Conservation (phyloP, 2,797 vertebrate genomes). For the Alectoris magna region DNA sequence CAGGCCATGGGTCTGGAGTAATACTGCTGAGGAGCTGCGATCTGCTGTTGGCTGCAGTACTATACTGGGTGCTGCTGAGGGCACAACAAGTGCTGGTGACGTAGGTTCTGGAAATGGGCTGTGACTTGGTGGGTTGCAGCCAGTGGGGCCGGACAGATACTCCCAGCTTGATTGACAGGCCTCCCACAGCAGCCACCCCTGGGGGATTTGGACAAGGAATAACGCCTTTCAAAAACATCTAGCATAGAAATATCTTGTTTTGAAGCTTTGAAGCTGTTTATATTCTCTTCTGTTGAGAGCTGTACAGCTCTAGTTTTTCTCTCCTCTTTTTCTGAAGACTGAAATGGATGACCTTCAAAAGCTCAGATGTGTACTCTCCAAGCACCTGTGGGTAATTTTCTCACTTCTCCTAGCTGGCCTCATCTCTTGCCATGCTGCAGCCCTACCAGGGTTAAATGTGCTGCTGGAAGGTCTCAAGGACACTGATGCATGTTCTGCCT, state of each 20-base stretch:
- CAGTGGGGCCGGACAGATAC: not conserved
- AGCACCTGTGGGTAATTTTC: not conserved
- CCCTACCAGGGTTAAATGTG: slow-evolving; percentile 13
- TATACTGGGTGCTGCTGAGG: not conserved
- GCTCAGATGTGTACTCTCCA: not conserved
- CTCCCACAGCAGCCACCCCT: not conserved
- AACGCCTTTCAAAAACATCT: not conserved
- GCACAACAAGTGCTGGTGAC: accelerated
- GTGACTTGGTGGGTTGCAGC: not conserved
- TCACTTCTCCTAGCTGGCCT: not conserved
- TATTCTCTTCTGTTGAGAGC: not conserved
- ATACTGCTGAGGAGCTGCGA: not conserved
- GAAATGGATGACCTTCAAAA: not conserved
- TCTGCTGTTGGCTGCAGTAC: not conserved
- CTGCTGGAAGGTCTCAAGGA: slow-evolving; percentile 32
- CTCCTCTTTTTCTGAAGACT: not conserved
- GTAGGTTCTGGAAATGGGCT: not conserved
- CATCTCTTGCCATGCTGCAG: not conserved
- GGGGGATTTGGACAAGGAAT: not conserved
- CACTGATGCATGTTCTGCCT: slow-evolving; percentile 10
- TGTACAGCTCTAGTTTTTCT: not conserved
- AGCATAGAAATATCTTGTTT: not conserved
- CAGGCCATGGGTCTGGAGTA: not conserved
- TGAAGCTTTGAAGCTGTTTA: not conserved
- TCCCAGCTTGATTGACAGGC: not conserved